Evolutionary conservation across 2,888 invertebrate species (phyloP).

Genomic region (Meiosimyza decipiens): DNA sequence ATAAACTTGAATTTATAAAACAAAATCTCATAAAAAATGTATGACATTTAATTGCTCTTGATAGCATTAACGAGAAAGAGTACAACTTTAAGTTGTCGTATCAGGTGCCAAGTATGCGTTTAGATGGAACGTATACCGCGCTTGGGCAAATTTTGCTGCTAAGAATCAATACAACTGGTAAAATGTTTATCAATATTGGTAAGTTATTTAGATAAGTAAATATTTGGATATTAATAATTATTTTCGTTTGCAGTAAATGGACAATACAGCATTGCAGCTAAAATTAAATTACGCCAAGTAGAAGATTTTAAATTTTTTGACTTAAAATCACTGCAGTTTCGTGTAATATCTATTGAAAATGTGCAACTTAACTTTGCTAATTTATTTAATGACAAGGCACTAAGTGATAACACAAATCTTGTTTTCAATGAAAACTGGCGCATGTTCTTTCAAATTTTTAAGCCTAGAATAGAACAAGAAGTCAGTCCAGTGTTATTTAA

Average conservation of each 20-base stretch:
- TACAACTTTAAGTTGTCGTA: constrained; percentile 39
- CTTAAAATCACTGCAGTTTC: constrained; percentile 34
- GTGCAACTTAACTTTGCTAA: constrained; percentile 33
- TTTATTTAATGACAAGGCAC: constrained; percentile 38
- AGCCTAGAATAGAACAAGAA: constrained; percentile 36
- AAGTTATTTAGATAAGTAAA: neutral
- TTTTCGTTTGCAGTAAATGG: constrained; percentile 29
- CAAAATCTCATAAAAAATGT: no score
- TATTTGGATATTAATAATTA: neutral
- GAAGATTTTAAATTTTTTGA: constrained; percentile 39
- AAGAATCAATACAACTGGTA: constrained; percentile 32
- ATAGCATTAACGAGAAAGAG: constrained; percentile 35
- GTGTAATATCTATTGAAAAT: constrained; percentile 31
- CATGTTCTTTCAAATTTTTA: constrained; percentile 34
- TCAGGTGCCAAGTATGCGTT: constrained; percentile 30
- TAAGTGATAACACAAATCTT: constrained; percentile 38
- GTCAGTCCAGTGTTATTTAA: constrained; percentile 33
- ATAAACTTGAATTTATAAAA: neutral
- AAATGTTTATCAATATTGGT: constrained; percentile 39
- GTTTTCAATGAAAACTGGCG: constrained; percentile 40
- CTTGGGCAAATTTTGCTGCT: constrained; percentile 35
- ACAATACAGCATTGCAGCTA: constrained; percentile 32
- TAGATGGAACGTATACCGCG: constrained; percentile 32
- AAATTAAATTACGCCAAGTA: constrained; percentile 25
- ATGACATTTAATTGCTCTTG: neutral